phyloP scores from a whole-genome alignment of 1,140 invertebrate genomes.

The Tetramorium parvispinum region DNA sequence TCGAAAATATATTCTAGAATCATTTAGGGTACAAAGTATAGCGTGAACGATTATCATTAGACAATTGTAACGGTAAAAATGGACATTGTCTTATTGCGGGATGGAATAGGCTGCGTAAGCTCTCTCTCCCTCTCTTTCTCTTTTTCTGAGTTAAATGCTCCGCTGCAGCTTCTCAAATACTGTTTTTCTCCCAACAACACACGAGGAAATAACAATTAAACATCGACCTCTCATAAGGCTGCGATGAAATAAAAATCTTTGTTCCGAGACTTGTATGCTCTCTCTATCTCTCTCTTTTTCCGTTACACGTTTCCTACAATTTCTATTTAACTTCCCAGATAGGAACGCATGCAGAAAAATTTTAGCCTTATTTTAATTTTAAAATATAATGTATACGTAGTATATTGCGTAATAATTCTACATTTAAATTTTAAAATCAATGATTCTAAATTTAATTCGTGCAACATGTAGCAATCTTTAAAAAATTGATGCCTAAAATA shows the following conservation, averaged over 20 bases:
- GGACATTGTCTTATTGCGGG: constrained; percentile 76
- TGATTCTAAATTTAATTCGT: no score
- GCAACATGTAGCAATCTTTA: no score
- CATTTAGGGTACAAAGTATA: constrained; percentile 74
- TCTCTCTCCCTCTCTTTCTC: constrained; percentile 74
- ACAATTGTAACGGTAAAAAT: constrained; percentile 76
- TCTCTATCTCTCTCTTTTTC: not conserved
- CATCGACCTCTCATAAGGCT: constrained; percentile 18
- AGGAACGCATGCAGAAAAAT: no score
- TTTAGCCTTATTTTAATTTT: no score
- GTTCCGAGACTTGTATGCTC: not conserved
- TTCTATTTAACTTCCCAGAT: constrained; percentile 23
- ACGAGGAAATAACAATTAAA: not conserved
- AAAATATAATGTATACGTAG: no score
- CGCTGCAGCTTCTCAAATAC: constrained; percentile 35
- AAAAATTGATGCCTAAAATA: no score
- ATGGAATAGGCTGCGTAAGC: constrained; percentile 77
- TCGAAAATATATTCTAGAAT: constrained; percentile 77
- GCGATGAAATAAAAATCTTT: not conserved
- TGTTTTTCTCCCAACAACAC: constrained; percentile 2
- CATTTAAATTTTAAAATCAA: no score
- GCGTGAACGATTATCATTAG: constrained; percentile 72
- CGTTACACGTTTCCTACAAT: not conserved
- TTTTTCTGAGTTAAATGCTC: constrained; percentile 71
- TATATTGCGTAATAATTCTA: no score